phyloP scores from a whole-genome alignment of 2,113 vertebrate species.

The Porphyrio hochstetteri region DNA sequence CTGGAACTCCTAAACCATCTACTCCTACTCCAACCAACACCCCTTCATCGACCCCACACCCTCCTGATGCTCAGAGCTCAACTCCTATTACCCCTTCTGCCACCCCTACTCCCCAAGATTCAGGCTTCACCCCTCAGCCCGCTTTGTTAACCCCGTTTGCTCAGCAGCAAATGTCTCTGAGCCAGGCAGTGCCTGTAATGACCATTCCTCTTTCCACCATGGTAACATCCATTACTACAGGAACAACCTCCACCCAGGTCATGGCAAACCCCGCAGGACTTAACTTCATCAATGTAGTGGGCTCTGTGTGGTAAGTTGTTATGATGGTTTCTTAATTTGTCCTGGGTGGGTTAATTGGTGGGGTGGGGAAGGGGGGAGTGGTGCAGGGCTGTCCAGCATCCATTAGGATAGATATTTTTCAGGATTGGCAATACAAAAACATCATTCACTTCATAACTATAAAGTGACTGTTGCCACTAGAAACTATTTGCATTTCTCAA shows the following conservation, averaged over 20 bases:
- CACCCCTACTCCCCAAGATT: conserved; percentile 86
- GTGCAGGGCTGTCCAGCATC: background rate
- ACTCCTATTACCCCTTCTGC: conserved; percentile 85
- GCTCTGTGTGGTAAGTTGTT: conserved; percentile 91
- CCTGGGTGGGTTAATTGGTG: background rate
- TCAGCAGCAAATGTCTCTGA: conserved; percentile 93
- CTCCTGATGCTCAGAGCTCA: conserved; percentile 84
- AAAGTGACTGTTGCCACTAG: background rate
- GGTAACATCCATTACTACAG: conserved; percentile 91
- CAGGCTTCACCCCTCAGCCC: conserved; percentile 84
- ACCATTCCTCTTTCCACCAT: conserved; percentile 96
- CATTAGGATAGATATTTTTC: background rate
- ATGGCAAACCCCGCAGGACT: conserved; percentile 91
- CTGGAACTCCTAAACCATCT: conserved; percentile 96
- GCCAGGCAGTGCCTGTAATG: conserved; percentile 93
- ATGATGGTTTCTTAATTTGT: background rate
- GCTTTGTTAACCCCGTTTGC: conserved; percentile 88
- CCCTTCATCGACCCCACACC: conserved; percentile 93
- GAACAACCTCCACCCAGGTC: conserved; percentile 90
- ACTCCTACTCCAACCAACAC: conserved; percentile 95
- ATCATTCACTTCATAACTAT: background rate
- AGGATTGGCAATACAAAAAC: background rate
- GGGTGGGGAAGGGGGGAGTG: background rate
- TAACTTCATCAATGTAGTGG: conserved; percentile 96
- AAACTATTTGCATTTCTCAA: background rate